Base-by-base conservation (phyloP, 2,888 invertebrate species). In the Plebejus melissa region DNA sequence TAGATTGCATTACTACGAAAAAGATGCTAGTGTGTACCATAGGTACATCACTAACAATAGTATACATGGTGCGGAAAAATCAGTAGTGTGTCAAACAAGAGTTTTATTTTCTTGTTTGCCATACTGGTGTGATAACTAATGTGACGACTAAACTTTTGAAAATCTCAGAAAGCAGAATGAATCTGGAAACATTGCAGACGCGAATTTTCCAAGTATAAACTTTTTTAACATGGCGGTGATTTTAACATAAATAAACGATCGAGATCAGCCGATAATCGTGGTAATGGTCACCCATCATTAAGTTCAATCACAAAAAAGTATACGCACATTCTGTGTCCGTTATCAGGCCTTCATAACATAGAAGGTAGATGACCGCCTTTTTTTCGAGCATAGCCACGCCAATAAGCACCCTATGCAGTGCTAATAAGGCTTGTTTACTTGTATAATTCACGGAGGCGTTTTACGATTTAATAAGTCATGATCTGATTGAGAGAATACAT, bases 311-410 rank as follows among this genome's bases (percentile, higher is more conserved):
- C 46, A 50, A 50, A 72, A 72, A 50, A 54, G 16, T 13, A 16
- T 72, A 72, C 72, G 54, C 72, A 72, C 71, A 71, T 86, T 84
- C 82, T 83, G 79, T 79, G 81, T 80, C 85, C 85, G 85, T 85
- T 88, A 89, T 87, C 84, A 87, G 85, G 86, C 85, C 81, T 82
- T 84, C 87, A 88, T 86, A 86, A 85, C 84, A 82, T 79, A 82
- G 82, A 82, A 88, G 87, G 88, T 88, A 83, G 84, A 81, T 86
- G 89, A 90, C 90, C 90, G 90, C 83, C 83, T 83, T 79, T 78
- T 78, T 81, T 79, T 81, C 77, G 76, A 70, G 76, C 41, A 69
- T 72, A 54, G 74, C 16, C 74, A 77, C 74, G 76, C 79, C 71
- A 81, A 76, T 78, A 74, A 77, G 60, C 50, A 78, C 79, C 77